These are phyloP conservation scores for Notoglanidium macrostoma DNA, from an alignment of 2,797 vertebrate species.

Conservation along the genomic window DNA sequence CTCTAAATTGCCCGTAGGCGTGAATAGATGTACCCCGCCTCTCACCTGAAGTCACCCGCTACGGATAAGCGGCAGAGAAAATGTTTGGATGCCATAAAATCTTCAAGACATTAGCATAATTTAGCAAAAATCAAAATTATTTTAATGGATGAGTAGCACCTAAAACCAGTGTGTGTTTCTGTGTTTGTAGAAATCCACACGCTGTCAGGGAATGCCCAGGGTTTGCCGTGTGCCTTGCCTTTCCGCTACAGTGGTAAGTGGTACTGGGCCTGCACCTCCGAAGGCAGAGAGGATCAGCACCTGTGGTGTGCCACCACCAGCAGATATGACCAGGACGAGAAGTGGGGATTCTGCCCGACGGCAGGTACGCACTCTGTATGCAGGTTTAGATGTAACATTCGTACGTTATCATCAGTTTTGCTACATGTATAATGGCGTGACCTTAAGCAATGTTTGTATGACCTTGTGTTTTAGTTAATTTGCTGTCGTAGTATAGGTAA, in stretches of 20 bases:
- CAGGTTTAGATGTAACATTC: not conserved
- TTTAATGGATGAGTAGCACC: not conserved
- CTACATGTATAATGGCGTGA: not conserved
- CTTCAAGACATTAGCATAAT: not conserved
- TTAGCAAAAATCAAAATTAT: not conserved
- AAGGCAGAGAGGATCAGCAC: conserved; percentile 80
- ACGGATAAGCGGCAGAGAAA: no score
- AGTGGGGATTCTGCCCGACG: conserved; percentile 92
- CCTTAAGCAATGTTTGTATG: not conserved
- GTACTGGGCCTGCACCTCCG: conserved; percentile 86
- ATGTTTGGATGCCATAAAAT: no score
- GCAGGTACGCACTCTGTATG: conserved; percentile 72
- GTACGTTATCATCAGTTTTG: not conserved
- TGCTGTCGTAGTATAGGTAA: not conserved
- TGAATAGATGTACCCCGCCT: no score
- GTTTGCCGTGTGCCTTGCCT: conserved; percentile 86
- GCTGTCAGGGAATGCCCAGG: conserved; percentile 84
- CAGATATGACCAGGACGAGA: conserved; percentile 82
- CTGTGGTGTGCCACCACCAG: conserved; percentile 91
- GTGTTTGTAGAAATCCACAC: conserved; percentile 82
- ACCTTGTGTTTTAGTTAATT: not conserved
- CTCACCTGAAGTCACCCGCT: no score
- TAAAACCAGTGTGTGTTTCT: not conserved
- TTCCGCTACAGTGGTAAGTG: conserved; percentile 91
- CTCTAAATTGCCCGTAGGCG: no score